Base-by-base conservation (phyloP, 35 echinoderm and acorn worm species). In the Eucidaris tribuloides region DNA sequence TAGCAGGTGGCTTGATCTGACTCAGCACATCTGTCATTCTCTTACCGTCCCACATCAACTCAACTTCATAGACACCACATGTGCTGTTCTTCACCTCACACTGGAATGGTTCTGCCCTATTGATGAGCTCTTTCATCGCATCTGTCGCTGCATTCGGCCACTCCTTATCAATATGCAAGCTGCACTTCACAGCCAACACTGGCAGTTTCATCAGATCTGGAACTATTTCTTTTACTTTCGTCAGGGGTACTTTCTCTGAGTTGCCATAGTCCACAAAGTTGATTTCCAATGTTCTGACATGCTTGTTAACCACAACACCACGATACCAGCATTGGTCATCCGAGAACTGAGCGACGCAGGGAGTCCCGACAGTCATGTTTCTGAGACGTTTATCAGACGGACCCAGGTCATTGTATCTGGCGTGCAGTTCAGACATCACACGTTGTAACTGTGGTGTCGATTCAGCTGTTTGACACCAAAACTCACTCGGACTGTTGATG, bases 241-340 rank as follows among this genome's bases (percentile, higher is more conserved):
- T 56, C 50, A 81, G 9, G 22, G 65, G 18, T 0, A 92, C 65
- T 45, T 68, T 62, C 55, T 92, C 90, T 48, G 62, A 56, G 29
- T 92, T 92, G 19, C 90, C 90, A 78, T 86, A 92, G 43, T 92
- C 90, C 1, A 92, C 79, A 62, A 92, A 92, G 36, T 71, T 78
- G 18, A 83, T 79, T 3, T 87, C 62, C 14, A 84, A 65, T 27
- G 63, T 49, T 3, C 59, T 66, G 6, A 85, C 40, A 45, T 87
- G 77, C 30, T 84, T 89, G 40, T 87, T 86, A 28, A 62, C 45
- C 13, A 90, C 70, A 20, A 93, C 90, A 79, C 66, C 96, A 62
- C 96, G 18, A 58, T 99, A 99, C 96, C 96, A 99, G 35, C 89
- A 79, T 43, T 87, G 77, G 80, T 99, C 96, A 41, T 90, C 91